Base-by-base conservation (phyloP, 1,140 invertebrate genomes). In the Brachystomella parvula region DNA sequence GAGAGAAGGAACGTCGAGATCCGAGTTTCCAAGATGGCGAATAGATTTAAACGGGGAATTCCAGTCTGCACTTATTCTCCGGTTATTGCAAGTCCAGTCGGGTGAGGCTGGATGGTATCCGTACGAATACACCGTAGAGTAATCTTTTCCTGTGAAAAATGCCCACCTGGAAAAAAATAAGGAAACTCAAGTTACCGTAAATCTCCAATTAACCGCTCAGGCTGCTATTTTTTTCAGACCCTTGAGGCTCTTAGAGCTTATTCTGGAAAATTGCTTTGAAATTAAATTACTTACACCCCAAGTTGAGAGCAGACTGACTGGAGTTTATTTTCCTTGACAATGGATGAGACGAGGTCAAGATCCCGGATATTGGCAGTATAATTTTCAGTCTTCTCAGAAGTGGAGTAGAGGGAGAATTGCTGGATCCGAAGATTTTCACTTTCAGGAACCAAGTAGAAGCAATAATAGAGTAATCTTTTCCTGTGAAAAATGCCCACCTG, bases 51-150 rank as follows among this genome's bases (percentile, higher is more conserved):
- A 62, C 15, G 32, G 60, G 17, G 60, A 62, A 6, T 62, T 3
- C 30, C 33, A 26, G 60, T 62, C 32, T 6, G 60, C 60, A 6
- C 12, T 39, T 32, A 62, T 47, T 39, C 60, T 32, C 15, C 60
- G 9, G 15, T 15, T 47, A 29, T n/a, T 26, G 33, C 60, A 62
- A 15, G 60, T 44, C 60, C 60, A 62, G 3, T 44, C 33, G 3
- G 60, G 31, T 21, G 60, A 12, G 3, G 60, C 60, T 24, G 60
- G 60, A 47, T 62, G 60, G 24, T 62, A 62, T 3, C 60, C 60
- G 60, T 62, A 62, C 3, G 60, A 62, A 47, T 39, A 44, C 9
- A 35, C 29, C 3, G 30, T 44, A 2, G 30, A 19, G 24, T 9
- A 62, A 39, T 62, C 26, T 12, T 24, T 26, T 3, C 33, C 31